Conservation (phyloP, 2,888 invertebrate genomes). For the Carcina quercana region DNA sequence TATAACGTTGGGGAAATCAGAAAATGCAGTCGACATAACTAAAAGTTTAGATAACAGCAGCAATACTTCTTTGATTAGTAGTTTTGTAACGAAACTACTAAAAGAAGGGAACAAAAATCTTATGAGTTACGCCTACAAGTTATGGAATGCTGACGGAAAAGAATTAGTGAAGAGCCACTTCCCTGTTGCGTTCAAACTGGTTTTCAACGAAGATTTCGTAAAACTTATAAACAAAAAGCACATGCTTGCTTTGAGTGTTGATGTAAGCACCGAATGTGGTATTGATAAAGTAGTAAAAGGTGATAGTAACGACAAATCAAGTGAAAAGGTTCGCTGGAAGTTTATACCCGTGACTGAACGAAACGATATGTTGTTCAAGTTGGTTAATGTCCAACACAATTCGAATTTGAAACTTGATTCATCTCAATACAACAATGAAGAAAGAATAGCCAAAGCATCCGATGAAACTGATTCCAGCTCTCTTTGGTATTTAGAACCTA, state of each 20-base stretch:
- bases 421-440: slow-evolving; percentile 15
- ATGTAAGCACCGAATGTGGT: slow-evolving; percentile 13
- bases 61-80: slow-evolving; percentile 13
- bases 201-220: slow-evolving; percentile 22
- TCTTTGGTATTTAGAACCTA: slow-evolving; percentile 27
- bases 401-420: slow-evolving; percentile 28
- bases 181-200: slow-evolving; percentile 21
- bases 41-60: slow-evolving; percentile 17
- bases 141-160: slow-evolving; percentile 21
- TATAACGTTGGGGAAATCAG: slow-evolving; percentile 17
- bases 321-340: slow-evolving; percentile 25
- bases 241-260: slow-evolving; percentile 24
- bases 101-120: slow-evolving; percentile 14
- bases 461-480: slow-evolving; percentile 14
- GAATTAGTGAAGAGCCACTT: slow-evolving; percentile 23
- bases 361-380: slow-evolving; percentile 23
- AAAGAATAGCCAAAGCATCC: slow-evolving; percentile 24
- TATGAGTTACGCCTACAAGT: slow-evolving; percentile 24
- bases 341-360: slow-evolving; percentile 23
- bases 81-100: slow-evolving; percentile 22
- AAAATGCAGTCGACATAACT: slow-evolving; percentile 23
- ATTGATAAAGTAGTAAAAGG: slow-evolving; percentile 24
- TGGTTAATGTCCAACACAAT: slow-evolving; percentile 21
- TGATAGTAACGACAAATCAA: slow-evolving; percentile 19
- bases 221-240: slow-evolving; percentile 24